Evolutionary conservation across 2,888 invertebrate genomes (phyloP), one percentile per base, ranked within the genome.

Genomic region (Agrochola litura): DNA sequence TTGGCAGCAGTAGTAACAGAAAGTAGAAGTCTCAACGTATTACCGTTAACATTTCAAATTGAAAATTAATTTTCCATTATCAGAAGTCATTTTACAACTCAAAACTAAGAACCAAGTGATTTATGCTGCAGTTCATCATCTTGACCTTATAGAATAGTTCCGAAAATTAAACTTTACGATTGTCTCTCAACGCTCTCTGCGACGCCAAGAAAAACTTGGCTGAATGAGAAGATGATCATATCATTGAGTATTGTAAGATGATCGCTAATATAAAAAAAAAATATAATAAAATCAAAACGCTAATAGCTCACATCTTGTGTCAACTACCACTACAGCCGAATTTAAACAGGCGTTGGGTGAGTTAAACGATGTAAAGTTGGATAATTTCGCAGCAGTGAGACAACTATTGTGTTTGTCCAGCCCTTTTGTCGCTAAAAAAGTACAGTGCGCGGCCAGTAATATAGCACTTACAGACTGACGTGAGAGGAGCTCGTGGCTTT

Each of bases 321-420:
- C 88, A 81, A 14, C 46, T 64, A 75, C 78, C 90, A 88, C 76
- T 83, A 88, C 82, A 88, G 86, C 86, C 89, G 89, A 92, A 93
- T 94, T 92, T 92, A 92, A 92, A 92, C 92, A 91, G 88, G 87
- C 90, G 86, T 89, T 67, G 86, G 86, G 91, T 90, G 89, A 92
- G 91, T 92, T 93, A 92, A 93, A 89, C 90, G 89, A 88, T 84
- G 89, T 85, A 91, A 93, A 93, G 90, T 94, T 93, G 89, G 89
- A 88, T 89, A 90, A 90, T 91, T 91, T 91, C 84, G 84, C 82
- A 84, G 87, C 76, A 86, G 87, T 88, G 91, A 89, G 90, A 92
- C 88, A 90, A 92, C 92, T 91, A 91, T 91, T 91, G 91, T 91
- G 88, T 91, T 90, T 90, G 87, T 73, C 79, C 85, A 86, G 82